Evolutionary conservation across 2,888 invertebrate genomes (phyloP).

Genomic region (Hyppa rectilinea): DNA sequence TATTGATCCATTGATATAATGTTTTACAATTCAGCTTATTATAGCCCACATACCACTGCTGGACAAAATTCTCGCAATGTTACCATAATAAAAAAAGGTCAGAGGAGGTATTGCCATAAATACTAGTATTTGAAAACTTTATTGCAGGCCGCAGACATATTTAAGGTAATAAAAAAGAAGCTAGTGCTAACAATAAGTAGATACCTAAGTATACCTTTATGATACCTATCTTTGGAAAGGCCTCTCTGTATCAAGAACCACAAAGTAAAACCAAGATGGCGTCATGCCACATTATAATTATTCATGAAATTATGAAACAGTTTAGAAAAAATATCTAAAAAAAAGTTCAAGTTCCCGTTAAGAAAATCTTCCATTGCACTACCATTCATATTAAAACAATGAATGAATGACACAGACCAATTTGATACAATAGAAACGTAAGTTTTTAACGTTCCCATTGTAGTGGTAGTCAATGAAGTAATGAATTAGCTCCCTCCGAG

Average conservation of each 20-base stretch:
- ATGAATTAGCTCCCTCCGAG: constrained; percentile 37
- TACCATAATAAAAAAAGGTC: neutral
- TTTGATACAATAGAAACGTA: constrained; percentile 49
- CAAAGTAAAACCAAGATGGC: neutral
- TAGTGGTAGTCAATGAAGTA: constrained; percentile 34
- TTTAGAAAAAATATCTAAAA: neutral
- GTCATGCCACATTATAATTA: neutral
- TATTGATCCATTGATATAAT: constrained; percentile 32
- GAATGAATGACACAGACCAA: constrained; percentile 33
- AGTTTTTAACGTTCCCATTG: constrained; percentile 36
- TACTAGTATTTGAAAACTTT: too few relatives aligned
- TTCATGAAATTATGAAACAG: neutral
- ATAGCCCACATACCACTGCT: neutral
- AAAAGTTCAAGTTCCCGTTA: neutral
- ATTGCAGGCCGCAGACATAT: neutral
- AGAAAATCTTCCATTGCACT: constrained; percentile 9
- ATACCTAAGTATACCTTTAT: neutral
- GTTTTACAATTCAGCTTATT: neutral
- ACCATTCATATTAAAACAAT: constrained; percentile 27
- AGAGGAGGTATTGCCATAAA: neutral
- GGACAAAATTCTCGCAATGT: neutral
- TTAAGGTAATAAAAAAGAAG: neutral
- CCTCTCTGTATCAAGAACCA: neutral
- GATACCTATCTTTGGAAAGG: neutral
- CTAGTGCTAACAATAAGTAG: neutral